A percentile compares a stretch with the other conserved stretches of the same genome.
These are phyloP conservation scores for Passer domesticus DNA, from an alignment of 2,113 vertebrate species.

Conservation along the genomic window DNA sequence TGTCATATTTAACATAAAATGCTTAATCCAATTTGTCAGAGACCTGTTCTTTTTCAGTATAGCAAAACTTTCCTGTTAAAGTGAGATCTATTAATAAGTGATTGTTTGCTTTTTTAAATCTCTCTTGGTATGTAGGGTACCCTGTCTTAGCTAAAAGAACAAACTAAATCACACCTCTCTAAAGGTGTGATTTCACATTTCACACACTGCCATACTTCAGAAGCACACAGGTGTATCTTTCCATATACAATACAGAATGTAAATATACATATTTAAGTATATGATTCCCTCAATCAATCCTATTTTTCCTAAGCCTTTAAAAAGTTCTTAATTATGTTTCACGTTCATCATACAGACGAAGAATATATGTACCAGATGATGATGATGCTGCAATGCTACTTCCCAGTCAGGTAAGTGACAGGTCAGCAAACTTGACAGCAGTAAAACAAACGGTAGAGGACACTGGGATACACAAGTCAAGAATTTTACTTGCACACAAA, in stretches of 20 bases:
- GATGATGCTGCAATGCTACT: neutral
- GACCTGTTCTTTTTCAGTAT: neutral
- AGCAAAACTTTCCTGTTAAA: neutral
- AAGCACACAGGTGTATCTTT: rapidly evolving
- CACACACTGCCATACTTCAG: rapidly evolving
- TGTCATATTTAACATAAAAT: neutral
- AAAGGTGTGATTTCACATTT: rapidly evolving
- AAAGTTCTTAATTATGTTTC: neutral
- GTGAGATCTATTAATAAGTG: neutral
- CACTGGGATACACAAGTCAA: rapidly evolving
- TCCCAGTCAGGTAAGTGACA: neutral
- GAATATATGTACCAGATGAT: neutral
- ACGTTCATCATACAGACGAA: neutral
- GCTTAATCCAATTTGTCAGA: neutral
- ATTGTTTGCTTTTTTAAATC: neutral
- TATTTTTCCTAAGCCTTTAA: neutral
- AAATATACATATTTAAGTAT: neutral
- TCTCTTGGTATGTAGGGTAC: too few species aligned
- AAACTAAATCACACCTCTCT: neutral
- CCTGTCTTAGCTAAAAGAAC: neutral
- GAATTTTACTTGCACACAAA: neutral
- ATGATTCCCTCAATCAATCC: neutral
- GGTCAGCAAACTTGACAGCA: neutral
- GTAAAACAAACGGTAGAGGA: neutral
- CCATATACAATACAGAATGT: neutral